Base-by-base conservation (phyloP, 2,113 vertebrate genomes). In the Oryctolagus cuniculus region DNA sequence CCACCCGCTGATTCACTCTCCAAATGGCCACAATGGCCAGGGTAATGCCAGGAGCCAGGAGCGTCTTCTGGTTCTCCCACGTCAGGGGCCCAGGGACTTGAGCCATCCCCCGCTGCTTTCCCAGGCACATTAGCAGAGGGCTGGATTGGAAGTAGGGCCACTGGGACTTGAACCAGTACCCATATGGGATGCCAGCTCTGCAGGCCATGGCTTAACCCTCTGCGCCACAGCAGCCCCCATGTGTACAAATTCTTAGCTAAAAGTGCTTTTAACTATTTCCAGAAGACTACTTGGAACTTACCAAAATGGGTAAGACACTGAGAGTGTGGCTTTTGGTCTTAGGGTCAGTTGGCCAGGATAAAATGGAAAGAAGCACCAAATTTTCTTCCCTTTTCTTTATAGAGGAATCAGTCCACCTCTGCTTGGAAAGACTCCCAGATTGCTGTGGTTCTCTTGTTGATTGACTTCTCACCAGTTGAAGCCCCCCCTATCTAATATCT, bases 221-320 rank as follows among this genome's bases (percentile, higher is more conserved):
- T 44, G 44, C 7, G 6, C 44, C 44, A 44, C 44, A 7, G 44
- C 44, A 44, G 44, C 44, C 44, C 6, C 44, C 44, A 44, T 94
- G 11, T 80, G n/a, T 72, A 83, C 94, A 96, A 96, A 79, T 90
- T 34, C 64, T 91, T 96, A 93, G 17, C 29, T 92, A 29, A 92
- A 85, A 92, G 51, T 95, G 21, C 19, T 96, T 89, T 94, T 91
- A 94, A 92, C n/a, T 82, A 3, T 90, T 92, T 95, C 92, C 78
- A 90, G 75, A 95, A 94, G 44, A 79, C 53, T n/a, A 61, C 36
- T 91, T 96, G 27, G 36, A 93, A 97, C 92, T 91, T 29, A 72
- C 61, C 81, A 53, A 87, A 34, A 15, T 79, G 63, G 38, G 86
- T 55, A 89, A 55, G 38, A 86, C 4, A 72, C 27, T 38, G 10